Percentiles rank a stretch among this genome's conserved stretches.
Conservation (phyloP, 2,113 vertebrate species). For the Notothenia rossii region DNA sequence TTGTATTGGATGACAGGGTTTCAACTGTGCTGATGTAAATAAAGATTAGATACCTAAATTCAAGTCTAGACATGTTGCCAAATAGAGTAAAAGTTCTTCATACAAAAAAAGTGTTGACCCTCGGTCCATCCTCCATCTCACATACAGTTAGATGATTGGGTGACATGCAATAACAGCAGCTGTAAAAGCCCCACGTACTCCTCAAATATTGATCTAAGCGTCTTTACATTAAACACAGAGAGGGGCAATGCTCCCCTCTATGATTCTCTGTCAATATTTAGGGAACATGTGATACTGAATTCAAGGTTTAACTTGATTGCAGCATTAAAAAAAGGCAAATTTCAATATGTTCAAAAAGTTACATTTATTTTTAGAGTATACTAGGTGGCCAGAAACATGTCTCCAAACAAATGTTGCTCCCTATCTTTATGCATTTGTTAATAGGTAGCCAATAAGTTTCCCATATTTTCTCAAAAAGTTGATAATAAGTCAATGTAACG, state of each 20-base stretch:
- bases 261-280: slow-evolving; percentile 56
- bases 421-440: neutral
- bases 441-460: neutral
- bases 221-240: slow-evolving; percentile 50
- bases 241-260: slow-evolving; percentile 42
- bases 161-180: neutral
- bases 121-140: neutral
- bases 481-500: neutral
- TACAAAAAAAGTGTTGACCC: slow-evolving; percentile 13
- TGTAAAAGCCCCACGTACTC: slow-evolving; percentile 6
- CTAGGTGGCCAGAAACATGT: neutral
- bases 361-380: neutral
- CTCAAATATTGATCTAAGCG: slow-evolving; percentile 56
- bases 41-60: neutral
- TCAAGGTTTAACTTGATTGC: slow-evolving; percentile 12
- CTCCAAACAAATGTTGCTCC: neutral
- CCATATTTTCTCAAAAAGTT: neutral
- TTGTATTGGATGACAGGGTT: neutral
- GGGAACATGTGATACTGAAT: slow-evolving; percentile 36
- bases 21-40: neutral
- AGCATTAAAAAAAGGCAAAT: neutral
- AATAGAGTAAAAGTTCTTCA: neutral
- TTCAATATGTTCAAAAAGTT: neutral
- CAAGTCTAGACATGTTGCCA: neutral
- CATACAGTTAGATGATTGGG: too few species aligned